Percentiles rank a stretch among this genome's conserved stretches.
These are phyloP conservation scores for Caenorhabditis tropicalis DNA, from an alignment of 1,140 invertebrate species.

Conservation along the genomic window DNA sequence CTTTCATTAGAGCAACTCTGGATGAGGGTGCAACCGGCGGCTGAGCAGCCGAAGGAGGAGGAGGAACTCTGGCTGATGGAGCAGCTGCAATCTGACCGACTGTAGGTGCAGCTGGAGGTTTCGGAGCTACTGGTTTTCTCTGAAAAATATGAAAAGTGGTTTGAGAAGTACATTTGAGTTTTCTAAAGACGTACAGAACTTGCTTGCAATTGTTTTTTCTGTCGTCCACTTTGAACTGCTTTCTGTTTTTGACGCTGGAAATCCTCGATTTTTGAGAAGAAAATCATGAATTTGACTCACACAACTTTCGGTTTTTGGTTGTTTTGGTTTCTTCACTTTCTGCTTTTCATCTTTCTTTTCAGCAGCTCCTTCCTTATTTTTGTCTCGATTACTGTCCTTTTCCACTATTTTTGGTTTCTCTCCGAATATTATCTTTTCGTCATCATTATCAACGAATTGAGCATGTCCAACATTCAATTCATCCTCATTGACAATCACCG, in stretches of 20 bases:
- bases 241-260: not conserved
- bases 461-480: not conserved
- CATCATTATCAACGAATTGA: not conserved
- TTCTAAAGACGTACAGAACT: not conserved
- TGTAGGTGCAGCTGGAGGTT: not conserved
- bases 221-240: not conserved
- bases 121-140: not conserved
- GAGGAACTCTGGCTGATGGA: not conserved
- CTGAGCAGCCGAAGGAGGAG: not conserved
- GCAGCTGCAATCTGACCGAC: not conserved
- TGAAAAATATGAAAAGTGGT: not conserved
- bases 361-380: not conserved
- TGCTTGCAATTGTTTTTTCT: not conserved
- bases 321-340: not conserved
- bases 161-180: not conserved
- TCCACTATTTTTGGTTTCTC: not conserved
- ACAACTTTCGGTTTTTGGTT: not conserved
- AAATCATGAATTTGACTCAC: not conserved
- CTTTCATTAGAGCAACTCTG: too few species aligned
- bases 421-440: not conserved
- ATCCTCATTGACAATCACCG: not conserved
- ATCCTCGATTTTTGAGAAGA: too few species aligned
- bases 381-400: conserved; percentile 10
- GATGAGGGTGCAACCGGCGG: not conserved
- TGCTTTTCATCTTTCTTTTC: not conserved